A percentile compares a stretch with the other conserved stretches of the same genome.
These are phyloP conservation scores for Hippocampus zosterae DNA, from an alignment of 2,113 vertebrate genomes.

Conservation along the genomic window DNA sequence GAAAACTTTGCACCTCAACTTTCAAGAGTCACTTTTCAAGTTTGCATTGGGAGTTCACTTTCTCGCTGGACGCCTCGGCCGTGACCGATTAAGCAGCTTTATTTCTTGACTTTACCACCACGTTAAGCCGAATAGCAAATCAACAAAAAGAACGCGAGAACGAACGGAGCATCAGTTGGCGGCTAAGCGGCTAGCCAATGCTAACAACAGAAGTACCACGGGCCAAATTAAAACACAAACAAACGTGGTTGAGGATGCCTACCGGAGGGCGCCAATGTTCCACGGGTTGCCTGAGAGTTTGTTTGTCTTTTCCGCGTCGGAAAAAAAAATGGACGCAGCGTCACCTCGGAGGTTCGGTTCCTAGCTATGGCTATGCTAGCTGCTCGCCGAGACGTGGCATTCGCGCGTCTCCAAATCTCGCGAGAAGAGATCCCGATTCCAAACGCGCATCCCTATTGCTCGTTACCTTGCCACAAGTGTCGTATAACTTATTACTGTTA, in stretches of 20 bases:
- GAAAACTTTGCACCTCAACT: not conserved
- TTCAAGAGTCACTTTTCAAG: not conserved
- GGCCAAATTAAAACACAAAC: not conserved
- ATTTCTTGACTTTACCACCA: not conserved
- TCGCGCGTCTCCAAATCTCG: constrained; percentile 47
- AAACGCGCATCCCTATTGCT: not conserved
- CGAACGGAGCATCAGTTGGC: not conserved
- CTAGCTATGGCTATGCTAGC: constrained; percentile 9
- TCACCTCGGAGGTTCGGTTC: not conserved
- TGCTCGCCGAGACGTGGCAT: constrained; percentile 64
- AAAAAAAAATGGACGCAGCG: not conserved
- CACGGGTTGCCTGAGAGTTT: not conserved
- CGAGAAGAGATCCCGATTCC: constrained; percentile 24
- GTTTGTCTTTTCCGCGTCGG: not conserved
- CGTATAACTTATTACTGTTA: too few relatives aligned
- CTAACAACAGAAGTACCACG: not conserved
- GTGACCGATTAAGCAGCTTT: not conserved
- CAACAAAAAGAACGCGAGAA: not conserved
- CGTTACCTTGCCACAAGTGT: fast-evolving
- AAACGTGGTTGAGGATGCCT: not conserved
- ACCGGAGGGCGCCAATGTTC: not conserved
- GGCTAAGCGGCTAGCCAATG: not conserved
- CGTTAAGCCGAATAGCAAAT: not conserved
- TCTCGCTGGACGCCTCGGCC: not conserved
- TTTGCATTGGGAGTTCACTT: not conserved